phyloP scores from a whole-genome alignment of 2,797 vertebrate species.

The Pantherophis vulpinus region DNA sequence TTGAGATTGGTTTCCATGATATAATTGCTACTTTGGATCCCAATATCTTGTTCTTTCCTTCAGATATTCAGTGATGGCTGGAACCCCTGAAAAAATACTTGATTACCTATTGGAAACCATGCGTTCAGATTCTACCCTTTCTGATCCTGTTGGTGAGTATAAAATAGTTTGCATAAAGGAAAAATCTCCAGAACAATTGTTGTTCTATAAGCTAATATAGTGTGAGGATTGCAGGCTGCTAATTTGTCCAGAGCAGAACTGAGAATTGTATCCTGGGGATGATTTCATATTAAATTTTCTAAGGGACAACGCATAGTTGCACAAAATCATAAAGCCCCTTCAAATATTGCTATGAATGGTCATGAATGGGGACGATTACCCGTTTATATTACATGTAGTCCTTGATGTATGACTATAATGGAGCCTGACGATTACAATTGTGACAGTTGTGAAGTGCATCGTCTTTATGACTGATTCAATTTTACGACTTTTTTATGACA shows the following conservation, averaged over 20 bases:
- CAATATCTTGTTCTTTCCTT: neutral
- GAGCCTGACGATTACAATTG: neutral
- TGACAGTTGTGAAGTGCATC: neutral
- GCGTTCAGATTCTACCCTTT: constrained; percentile 82
- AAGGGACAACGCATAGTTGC: neutral
- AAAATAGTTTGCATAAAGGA: too few species aligned
- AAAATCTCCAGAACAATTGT: too few species aligned
- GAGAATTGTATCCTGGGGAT: neutral
- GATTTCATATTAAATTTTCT: neutral
- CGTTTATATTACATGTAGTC: neutral
- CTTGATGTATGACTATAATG: neutral
- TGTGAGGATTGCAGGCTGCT: neutral
- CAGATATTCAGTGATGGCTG: constrained; percentile 94
- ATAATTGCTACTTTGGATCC: neutral
- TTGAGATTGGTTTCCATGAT: neutral
- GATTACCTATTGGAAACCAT: constrained; percentile 91
- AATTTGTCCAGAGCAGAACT: neutral
- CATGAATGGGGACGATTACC: neutral
- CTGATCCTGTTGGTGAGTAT: constrained; percentile 79
- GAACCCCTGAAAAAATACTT: constrained; percentile 94
- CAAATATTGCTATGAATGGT: neutral
- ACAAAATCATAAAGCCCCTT: neutral
- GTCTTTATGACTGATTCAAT: neutral
- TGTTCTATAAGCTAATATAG: too few species aligned
- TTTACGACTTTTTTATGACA: neutral